A percentile compares a stretch with the other conserved stretches of the same genome.
Conservation (phyloP, 2,113 vertebrate species). For the Atlantisia rogersi region DNA sequence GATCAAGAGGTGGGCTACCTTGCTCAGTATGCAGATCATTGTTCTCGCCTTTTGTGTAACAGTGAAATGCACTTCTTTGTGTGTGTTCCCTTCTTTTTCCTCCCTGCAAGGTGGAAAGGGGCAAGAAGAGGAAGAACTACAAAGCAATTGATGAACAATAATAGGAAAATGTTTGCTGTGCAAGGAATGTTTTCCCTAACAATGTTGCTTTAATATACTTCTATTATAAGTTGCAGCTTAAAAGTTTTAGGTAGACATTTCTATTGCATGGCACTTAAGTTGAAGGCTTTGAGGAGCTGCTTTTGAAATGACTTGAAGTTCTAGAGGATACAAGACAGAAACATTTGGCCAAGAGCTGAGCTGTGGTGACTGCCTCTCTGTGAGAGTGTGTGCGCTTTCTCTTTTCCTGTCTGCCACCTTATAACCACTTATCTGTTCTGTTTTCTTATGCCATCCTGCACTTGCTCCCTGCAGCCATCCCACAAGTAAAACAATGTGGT, state of each 20-base stretch:
- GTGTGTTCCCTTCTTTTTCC: neutral
- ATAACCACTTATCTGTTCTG: neutral
- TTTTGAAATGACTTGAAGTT: neutral
- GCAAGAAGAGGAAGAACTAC: neutral
- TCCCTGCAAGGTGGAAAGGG: neutral
- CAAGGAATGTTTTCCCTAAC: neutral
- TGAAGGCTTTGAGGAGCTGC: neutral
- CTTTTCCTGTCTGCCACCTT: neutral
- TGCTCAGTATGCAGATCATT: neutral
- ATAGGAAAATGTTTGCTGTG: neutral
- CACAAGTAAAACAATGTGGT: neutral
- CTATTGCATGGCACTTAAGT: neutral
- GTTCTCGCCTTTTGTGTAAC: neutral
- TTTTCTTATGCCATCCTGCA: neutral
- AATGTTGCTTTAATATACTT: neutral
- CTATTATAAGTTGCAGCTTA: neutral
- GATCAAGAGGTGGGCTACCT: neutral
- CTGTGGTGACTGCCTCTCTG: neutral
- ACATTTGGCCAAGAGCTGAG: neutral
- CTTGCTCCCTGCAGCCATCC: neutral
- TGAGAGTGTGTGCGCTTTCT: neutral
- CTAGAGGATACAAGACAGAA: neutral
- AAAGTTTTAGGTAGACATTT: neutral
- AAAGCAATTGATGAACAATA: neutral
- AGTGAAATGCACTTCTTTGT: neutral